Evolutionary conservation across 1,140 invertebrate genomes (phyloP), one percentile per base, ranked within the genome.

Genomic region (Ooceraea biroi): DNA sequence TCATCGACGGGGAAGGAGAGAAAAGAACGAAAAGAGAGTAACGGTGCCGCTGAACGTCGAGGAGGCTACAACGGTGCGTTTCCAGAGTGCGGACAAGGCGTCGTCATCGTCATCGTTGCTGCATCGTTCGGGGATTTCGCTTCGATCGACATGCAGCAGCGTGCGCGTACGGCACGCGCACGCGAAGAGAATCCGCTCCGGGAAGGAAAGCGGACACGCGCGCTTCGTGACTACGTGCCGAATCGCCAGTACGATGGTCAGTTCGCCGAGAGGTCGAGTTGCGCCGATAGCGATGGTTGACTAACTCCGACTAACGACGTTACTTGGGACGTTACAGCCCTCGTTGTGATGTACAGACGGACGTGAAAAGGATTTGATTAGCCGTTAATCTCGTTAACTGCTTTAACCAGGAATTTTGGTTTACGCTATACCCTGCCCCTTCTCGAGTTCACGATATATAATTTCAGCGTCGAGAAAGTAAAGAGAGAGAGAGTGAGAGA

Each of bases 361-460:
- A 71, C 50, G 36, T 30, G 50, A 80, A 58, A 80, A 77, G 60
- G 52, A 80, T 78, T 78, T 57, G 50, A 78, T 69, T 52, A 69
- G 50, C 44, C 30, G 17, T 30, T 17, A 25, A 58, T 80, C 68
- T 55, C 25, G 22, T 80, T 69, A 27, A 57, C 22, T 22, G 25
- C 50, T 50, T 19, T 27, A 80, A 80, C 36, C 41, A 55, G 36
- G 36, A 41, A 27, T 52, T 69, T 71, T 17, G n/a, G 36, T 60
- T 12, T 57, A 25, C 57, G n/a, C 44, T 46, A 36, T 25, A 44
- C 10, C 19, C 19, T 25, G 1, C 41, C 30, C 12, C 8, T 14
- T 25, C 1, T 25, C 72, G 8, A 41, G 36, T 19, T 65, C 22
- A 44, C 19, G 17, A 41, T 44, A n/a, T 27, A 50, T 17, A n/a